Conservation (phyloP, 2,113 vertebrate species). For the Laticauda laticaudata region DNA sequence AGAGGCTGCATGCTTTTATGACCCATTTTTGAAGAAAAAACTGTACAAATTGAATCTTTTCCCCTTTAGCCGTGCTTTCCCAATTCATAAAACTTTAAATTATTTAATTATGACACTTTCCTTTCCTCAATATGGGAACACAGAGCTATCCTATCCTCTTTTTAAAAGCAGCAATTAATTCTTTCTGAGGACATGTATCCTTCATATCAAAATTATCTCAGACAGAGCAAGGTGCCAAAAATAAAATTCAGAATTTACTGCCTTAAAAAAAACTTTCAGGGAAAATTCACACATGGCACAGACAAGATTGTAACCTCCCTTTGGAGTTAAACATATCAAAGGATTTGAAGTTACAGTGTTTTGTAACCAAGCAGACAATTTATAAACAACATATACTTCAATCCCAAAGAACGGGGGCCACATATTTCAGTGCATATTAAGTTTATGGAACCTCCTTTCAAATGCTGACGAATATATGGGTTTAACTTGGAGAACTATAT, state of each 20-base stretch:
- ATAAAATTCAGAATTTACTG: background rate
- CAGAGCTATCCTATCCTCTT: background rate
- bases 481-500: too few species aligned
- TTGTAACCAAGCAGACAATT: slow-evolving; percentile 11
- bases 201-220: background rate
- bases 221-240: background rate
- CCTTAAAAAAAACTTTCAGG: background rate
- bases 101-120: background rate
- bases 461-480: background rate
- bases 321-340: rapidly evolving
- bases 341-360: background rate
- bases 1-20: background rate
- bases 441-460: background rate
- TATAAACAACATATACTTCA: background rate
- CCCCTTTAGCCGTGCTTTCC: background rate
- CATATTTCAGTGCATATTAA: slow-evolving; percentile 6
- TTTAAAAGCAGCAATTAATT: background rate
- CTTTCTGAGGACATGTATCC: background rate
- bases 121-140: background rate
- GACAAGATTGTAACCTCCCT: background rate
- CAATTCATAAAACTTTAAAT: background rate
- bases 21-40: background rate
- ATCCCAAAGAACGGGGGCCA: background rate
- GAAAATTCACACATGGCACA: background rate
- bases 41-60: background rate